phyloP scores from a whole-genome alignment of 2,797 vertebrate species.

The Falco peregrinus region DNA sequence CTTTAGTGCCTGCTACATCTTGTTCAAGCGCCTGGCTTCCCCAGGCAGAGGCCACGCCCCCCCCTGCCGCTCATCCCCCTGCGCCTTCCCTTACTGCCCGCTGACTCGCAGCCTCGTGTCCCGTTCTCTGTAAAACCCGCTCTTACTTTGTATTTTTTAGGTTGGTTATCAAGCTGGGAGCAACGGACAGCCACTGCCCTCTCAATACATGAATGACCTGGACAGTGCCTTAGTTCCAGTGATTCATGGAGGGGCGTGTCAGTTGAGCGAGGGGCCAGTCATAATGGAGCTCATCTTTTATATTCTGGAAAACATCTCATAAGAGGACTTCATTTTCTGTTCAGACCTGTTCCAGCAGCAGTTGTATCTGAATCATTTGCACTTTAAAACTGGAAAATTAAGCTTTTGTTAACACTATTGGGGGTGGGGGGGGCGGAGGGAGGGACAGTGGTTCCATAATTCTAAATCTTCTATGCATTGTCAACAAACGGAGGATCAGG shows the following conservation, averaged over 20 bases:
- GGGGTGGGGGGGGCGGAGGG: constrained; percentile 19
- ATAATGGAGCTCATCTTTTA: constrained; percentile 99
- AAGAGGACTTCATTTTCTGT: constrained; percentile 78
- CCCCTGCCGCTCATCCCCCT: not conserved
- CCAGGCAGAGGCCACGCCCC: not conserved
- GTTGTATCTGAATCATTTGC: constrained; percentile 84
- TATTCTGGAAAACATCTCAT: constrained; percentile 98
- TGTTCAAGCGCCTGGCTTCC: accelerated
- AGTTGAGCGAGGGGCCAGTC: constrained; percentile 93
- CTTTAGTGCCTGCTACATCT: not conserved
- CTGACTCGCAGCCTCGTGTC: not conserved
- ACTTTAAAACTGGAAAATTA: constrained; percentile 86
- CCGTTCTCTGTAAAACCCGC: not conserved
- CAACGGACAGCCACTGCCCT: constrained; percentile 92
- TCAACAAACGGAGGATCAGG: constrained; percentile 76
- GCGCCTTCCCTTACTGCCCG: not conserved
- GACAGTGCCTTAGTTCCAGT: constrained; percentile 97
- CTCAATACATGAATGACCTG: constrained; percentile 96
- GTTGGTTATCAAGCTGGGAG: constrained; percentile 98
- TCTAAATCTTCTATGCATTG: constrained; percentile 83
- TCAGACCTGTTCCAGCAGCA: constrained; percentile 79
- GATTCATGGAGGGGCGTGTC: constrained; percentile 95
- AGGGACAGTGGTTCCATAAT: constrained; percentile 73
- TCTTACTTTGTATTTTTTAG: constrained; percentile 76
- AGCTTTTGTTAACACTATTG: constrained; percentile 85